Conservation (phyloP, 2,113 vertebrate species). For the Tupaia tana region DNA sequence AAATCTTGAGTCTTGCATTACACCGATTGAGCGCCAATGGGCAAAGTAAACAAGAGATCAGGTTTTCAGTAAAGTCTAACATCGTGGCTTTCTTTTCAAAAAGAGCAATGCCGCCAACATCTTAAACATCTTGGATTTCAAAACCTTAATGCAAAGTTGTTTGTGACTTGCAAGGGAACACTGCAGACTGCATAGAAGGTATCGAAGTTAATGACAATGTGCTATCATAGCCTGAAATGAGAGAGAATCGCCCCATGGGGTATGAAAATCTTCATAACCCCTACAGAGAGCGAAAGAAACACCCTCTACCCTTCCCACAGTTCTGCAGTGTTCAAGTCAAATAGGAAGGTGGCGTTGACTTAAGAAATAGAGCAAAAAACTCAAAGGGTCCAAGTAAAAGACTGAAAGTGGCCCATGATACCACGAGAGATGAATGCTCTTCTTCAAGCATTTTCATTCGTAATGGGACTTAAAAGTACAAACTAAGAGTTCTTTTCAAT, state of each 20-base stretch:
- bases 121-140: slow-evolving; percentile 48
- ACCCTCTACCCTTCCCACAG: background rate
- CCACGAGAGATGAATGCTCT: slow-evolving; percentile 3
- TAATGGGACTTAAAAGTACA: slow-evolving; percentile 40
- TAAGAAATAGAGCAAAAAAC: slow-evolving; percentile 61
- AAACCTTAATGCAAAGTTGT: slow-evolving; percentile 31
- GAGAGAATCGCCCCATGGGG: background rate
- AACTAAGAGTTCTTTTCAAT: slow-evolving; percentile 57
- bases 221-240: background rate
- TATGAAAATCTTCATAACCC: slow-evolving; percentile 50
- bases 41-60: slow-evolving; percentile 38
- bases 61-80: slow-evolving; percentile 35
- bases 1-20: slow-evolving; percentile 18
- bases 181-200: background rate
- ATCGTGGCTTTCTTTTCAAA: slow-evolving; percentile 44
- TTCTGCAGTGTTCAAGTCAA: background rate
- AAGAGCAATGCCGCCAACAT: slow-evolving; percentile 39
- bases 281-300: slow-evolving; percentile 15
- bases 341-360: slow-evolving; percentile 19
- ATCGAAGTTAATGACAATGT: background rate
- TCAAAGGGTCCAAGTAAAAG: slow-evolving; percentile 50
- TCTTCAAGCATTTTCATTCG: slow-evolving; percentile 55
- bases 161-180: slow-evolving; percentile 27
- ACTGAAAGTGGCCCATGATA: slow-evolving; percentile 23
- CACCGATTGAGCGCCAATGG: slow-evolving; percentile 15